Evolutionary conservation across 2,888 invertebrate genomes (phyloP).

Genomic region (Didymodactylos carnosus): DNA sequence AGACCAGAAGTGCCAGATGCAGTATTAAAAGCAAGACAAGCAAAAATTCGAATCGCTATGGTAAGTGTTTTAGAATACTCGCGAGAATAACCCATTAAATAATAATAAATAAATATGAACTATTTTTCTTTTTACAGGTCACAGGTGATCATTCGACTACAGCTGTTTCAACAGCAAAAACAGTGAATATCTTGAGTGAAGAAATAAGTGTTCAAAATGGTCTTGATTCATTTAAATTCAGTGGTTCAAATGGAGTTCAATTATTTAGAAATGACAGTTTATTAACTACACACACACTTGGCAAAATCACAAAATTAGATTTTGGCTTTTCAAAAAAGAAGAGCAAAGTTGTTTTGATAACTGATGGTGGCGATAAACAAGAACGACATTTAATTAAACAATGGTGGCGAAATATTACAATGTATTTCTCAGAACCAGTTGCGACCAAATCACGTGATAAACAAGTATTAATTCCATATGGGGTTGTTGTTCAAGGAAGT

Average conservation of each 20-base stretch:
- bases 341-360: background rate
- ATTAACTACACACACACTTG: background rate
- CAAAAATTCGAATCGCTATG: background rate
- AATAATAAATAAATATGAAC: too few relatives aligned
- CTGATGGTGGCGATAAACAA: background rate
- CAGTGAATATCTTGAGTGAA: background rate
- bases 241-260: background rate
- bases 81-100: too few relatives aligned
- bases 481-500: background rate
- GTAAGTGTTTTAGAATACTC: too few relatives aligned
- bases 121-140: too few relatives aligned
- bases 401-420: background rate
- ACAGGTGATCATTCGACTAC: conserved; percentile 3
- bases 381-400: background rate
- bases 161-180: background rate
- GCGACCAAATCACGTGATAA: background rate
- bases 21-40: conserved; percentile 1
- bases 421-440: background rate
- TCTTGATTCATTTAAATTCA: background rate
- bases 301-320: background rate
- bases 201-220: background rate
- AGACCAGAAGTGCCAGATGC: conserved; percentile 4
- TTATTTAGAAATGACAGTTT: background rate
- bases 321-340: background rate
- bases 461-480: background rate